Evolutionary conservation across 1,140 invertebrate genomes (phyloP), one percentile per base, ranked within the genome.

Genomic region (Neodiprion lecontei): DNA sequence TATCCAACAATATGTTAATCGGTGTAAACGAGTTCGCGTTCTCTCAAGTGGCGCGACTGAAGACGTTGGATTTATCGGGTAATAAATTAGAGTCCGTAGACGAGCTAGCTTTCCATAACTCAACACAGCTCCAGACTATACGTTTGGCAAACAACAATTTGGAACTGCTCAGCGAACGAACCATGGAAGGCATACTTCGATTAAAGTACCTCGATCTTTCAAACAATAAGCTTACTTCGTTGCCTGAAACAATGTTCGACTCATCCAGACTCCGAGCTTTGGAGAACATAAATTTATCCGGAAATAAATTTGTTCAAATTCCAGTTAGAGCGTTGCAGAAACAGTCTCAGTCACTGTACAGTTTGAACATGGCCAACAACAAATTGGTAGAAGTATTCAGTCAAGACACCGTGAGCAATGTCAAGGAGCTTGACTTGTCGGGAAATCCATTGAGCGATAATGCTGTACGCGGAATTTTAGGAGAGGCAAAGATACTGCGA

Each of bases 61-160:
- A 92, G 73, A 88, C 89, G 2, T 83, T 98, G 40, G 87, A 93
- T 76, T 83, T 97, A 11, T 91, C 92, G 0, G 83, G 92, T 73
- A 97, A 97, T 82, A 87, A 92, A 77, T 90, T 98, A 76, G 94
- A 95, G 80, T 91, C 91, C 72, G 91, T 98, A 11, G 94, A 93
- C 77, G 95, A 96, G 88, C 93, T 95, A 88, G 94, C 95, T 0
- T 97, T 97, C 84, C 93, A 96, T 78, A 97, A 97, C 83, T 97
- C 96, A 0, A 93, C 95, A 0, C 96, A 96, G 86, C 89, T 97
- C 72, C 96, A 97, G 83, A 81, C 91, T 12, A 82, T 98, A 47
- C 93, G 97, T 86, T 87, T 98, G 61, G 92, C 93, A 1, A 77
- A 86, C 40, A 98, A 98, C 84, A 91, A 91, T 73, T 87, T 98